These are phyloP conservation scores for Pogoniulus pusillus DNA, from an alignment of 2,797 vertebrate species.

Conservation along the genomic window DNA sequence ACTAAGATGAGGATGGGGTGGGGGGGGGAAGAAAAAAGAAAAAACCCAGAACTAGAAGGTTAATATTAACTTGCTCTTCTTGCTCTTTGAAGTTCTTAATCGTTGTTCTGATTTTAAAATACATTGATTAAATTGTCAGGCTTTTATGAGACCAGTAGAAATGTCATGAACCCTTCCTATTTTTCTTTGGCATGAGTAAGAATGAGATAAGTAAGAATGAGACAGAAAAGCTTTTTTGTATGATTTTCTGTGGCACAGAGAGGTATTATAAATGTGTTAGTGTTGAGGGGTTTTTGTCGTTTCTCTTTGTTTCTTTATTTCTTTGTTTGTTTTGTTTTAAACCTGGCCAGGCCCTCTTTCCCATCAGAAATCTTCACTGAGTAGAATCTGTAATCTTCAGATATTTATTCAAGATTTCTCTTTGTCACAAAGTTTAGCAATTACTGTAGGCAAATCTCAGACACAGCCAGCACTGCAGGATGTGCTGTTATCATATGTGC, in stretches of 20 bases:
- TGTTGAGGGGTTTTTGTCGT: too few relatives aligned
- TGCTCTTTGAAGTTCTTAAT: not conserved
- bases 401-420: not conserved
- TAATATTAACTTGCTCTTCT: not conserved
- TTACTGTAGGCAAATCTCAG: not conserved
- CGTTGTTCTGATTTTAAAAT: not conserved
- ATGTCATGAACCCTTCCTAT: rapidly evolving
- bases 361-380: not conserved
- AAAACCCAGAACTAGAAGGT: not conserved
- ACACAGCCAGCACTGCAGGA: not conserved
- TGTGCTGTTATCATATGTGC: rapidly evolving
- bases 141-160: not conserved
- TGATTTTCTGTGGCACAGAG: not conserved
- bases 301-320: too few relatives aligned
- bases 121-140: not conserved
- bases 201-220: not conserved
- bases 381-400: not conserved
- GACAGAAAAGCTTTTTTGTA: not conserved
- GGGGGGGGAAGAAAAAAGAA: not conserved
- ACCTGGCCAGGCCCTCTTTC: not conserved
- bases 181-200: not conserved
- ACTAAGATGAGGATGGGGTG: not conserved
- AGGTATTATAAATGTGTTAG: not conserved
- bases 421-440: not conserved
- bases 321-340: not conserved